phyloP scores from a whole-genome alignment of 2,797 vertebrate genomes.

The Xiphophorus birchmanni region DNA sequence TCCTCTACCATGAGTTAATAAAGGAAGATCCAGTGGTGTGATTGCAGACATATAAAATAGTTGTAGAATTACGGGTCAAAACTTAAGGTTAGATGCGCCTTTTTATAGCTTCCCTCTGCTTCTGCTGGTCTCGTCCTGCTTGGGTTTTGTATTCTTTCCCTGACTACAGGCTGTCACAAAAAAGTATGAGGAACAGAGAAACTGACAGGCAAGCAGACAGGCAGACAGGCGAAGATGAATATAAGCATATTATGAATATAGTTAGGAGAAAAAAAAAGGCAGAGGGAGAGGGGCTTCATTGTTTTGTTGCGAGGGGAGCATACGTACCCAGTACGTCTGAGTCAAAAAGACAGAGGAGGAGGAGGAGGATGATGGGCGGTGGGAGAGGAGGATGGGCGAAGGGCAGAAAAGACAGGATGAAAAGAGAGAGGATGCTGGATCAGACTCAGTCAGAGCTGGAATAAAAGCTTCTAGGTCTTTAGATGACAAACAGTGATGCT shows the following conservation, averaged over 20 bases:
- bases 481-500: conserved; percentile 23
- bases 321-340: conserved; percentile 94
- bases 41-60: conserved; percentile 1
- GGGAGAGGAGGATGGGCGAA: conserved; percentile 57
- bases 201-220: conserved; percentile 77
- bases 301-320: conserved; percentile 64
- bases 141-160: conserved; percentile 27
- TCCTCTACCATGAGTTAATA: conserved; percentile 8
- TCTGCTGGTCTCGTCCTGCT: conserved; percentile 37
- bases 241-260: conserved; percentile 64
- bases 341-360: conserved; percentile 73
- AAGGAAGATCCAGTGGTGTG: background rate
- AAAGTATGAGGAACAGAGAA: conserved; percentile 74
- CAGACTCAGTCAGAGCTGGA: conserved; percentile 73
- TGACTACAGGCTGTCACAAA: conserved; percentile 70
- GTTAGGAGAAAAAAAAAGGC: conserved; percentile 49
- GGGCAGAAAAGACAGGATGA: conserved; percentile 77
- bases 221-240: conserved; percentile 64
- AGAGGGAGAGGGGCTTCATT: conserved; percentile 45
- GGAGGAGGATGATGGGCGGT: conserved; percentile 50
- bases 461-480: conserved; percentile 42
- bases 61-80: background rate
- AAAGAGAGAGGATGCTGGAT: conserved; percentile 78
- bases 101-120: conserved; percentile 27
- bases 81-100: background rate